Conservation (phyloP, 1,140 invertebrate species). For the Phymorhynchus buccinoides region DNA sequence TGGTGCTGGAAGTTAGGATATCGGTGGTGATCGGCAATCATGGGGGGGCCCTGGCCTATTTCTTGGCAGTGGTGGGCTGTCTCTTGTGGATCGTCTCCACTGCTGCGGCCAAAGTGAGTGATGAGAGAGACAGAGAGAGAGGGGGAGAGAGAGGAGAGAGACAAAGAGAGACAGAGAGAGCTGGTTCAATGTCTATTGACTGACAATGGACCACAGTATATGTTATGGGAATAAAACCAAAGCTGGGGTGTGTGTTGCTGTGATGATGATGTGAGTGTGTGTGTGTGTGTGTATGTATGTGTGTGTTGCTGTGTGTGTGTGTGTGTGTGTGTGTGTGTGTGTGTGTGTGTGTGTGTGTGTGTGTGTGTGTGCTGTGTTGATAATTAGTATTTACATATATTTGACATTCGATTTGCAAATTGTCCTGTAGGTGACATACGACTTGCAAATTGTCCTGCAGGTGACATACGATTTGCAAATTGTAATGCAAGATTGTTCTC, state of each 20-base stretch:
- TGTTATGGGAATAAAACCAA: too few relatives aligned
- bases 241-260: too few relatives aligned
- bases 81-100: conserved; percentile 1
- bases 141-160: background rate
- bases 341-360: background rate
- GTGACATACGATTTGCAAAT: too few relatives aligned
- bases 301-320: too few relatives aligned
- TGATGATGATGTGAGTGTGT: too few relatives aligned
- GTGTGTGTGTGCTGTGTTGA: background rate
- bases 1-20: conserved; percentile 24
- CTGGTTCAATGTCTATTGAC: background rate
- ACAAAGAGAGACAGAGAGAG: background rate
- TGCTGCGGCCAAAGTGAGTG: background rate
- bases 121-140: background rate
- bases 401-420: background rate
- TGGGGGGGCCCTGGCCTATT: conserved; percentile 7
- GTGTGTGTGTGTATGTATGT: too few relatives aligned
- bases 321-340: too few relatives aligned
- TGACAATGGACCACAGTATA: too few relatives aligned
- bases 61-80: background rate
- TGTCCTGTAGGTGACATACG: too few relatives aligned
- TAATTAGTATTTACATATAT: too few relatives aligned
- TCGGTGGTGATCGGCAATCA: conserved; percentile 21
- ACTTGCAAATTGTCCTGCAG: too few relatives aligned
- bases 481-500: background rate